Base-by-base conservation (phyloP, 2,113 vertebrate genomes). In the Rhinolophus ferrumequinum region DNA sequence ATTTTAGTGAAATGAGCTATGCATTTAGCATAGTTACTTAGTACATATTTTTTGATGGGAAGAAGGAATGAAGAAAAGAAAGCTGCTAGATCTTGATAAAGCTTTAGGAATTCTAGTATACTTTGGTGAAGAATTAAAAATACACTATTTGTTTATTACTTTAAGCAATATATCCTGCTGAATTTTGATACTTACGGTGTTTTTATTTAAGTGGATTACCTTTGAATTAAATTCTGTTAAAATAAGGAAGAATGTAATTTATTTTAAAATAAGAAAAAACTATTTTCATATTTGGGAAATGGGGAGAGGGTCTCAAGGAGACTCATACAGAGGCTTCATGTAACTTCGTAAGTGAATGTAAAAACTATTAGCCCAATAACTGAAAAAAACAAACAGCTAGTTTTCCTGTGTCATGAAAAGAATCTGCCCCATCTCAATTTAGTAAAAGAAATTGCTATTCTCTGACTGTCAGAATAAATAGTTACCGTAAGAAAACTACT, bases 121-220 rank as follows among this genome's bases (percentile, higher is more conserved):
- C n/a, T 93, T 96, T 82, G 69, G 21, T 56, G 77, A 94, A 89
- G 79, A 89, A 85, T 76, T 72, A 76, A 64, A 83, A 93, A 58
- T 26, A 35, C 15, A 88, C 41, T 47, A 26, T 4, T 44, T 76
- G 4, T 94, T 56, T 90, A 56, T 77, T 95, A 33, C 5, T 52
- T 72, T 41, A 94, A 81, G 22, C 62, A 93, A 54, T 67, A 50
- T 52, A 62, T 87, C n/a, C 50, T 82, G 33, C 24, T 67, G 47
- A 58, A 69, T 83, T 89, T 95, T 96, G 1, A 77, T 93, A 86
- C 73, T 94, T 80, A 86, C 8, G 66, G 54, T 12, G 66, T 93
- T 96, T 97, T 97, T 35, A 86, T 80, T 93, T 96, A 83, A 90
- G 38, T 77, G 77, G 73, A 52, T 93, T 76, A 90, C 16, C 16